Conservation (phyloP, 2,888 invertebrate species). For the Digitonthophagus gazella region DNA sequence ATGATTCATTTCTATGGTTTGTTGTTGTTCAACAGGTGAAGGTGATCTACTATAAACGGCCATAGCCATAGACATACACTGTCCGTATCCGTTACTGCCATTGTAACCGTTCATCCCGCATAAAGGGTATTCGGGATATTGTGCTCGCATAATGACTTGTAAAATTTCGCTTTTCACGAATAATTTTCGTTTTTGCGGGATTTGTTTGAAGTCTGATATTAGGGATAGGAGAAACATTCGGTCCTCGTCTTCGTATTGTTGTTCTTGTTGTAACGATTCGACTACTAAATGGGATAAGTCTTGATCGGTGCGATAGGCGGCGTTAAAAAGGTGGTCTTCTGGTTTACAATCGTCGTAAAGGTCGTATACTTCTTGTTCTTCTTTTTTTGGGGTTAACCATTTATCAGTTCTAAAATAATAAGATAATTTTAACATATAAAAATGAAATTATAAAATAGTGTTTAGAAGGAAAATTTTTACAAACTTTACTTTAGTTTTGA, state of each 20-base stretch:
- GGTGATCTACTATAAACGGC: conserved; percentile 9
- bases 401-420: not conserved
- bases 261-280: conserved; percentile 8
- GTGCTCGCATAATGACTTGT: conserved; percentile 8
- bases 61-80: not conserved
- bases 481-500: no score
- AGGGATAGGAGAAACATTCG: conserved; percentile 7
- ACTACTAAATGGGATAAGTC: not conserved
- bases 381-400: conserved; percentile 1
- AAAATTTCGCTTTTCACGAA: conserved; percentile 9
- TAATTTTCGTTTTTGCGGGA: conserved; percentile 10
- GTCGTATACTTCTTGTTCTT: conserved; percentile 8
- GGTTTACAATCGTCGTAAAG: conserved; percentile 3
- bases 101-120: conserved; percentile 1
- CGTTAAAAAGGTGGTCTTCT: conserved; percentile 6
- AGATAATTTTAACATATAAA: no score
- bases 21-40: not conserved
- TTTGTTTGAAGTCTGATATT: conserved; percentile 11
- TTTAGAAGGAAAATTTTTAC: no score
- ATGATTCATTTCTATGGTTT: not conserved
- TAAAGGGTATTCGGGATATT: not conserved
- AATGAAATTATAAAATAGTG: not conserved
- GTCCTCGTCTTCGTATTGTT: conserved; percentile 9
- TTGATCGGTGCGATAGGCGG: not conserved
- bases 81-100: conserved; percentile 4